Evolutionary conservation across 2,888 invertebrate species (phyloP).

Genomic region (Augiades crinisus): DNA sequence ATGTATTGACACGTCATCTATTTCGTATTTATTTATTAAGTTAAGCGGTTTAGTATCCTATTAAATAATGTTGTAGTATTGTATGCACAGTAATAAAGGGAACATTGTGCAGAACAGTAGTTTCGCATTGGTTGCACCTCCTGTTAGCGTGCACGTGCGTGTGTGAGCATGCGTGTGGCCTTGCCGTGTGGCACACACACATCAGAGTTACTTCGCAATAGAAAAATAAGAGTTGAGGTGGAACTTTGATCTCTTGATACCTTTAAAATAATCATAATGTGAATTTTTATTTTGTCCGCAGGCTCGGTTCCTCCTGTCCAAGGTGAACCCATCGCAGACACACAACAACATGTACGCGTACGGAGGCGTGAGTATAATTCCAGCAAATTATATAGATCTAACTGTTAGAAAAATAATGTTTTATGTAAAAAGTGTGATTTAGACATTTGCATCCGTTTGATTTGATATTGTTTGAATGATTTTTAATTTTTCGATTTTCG

Average conservation of each 20-base stretch:
- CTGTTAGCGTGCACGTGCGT: too few relatives aligned
- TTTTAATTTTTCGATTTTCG: not conserved
- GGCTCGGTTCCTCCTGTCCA: slow-evolving; percentile 98
- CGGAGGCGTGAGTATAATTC: slow-evolving; percentile 88
- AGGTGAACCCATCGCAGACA: slow-evolving; percentile 99
- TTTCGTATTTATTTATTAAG: too few relatives aligned
- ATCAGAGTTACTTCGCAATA: too few relatives aligned
- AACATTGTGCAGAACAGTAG: too few relatives aligned
- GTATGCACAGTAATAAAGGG: too few relatives aligned
- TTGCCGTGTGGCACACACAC: too few relatives aligned
- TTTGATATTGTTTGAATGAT: not conserved
- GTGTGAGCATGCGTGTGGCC: too few relatives aligned
- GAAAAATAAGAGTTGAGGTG: too few relatives aligned
- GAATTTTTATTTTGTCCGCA: slow-evolving; percentile 51
- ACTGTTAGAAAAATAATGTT: not conserved
- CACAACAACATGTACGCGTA: slow-evolving; percentile 99
- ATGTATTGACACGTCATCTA: too few relatives aligned
- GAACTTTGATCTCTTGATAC: not conserved
- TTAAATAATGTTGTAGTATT: too few relatives aligned
- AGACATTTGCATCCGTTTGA: not conserved
- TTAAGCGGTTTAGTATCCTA: too few relatives aligned
- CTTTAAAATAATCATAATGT: not conserved
- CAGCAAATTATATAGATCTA: slow-evolving; percentile 2
- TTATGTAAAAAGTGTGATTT: slow-evolving; percentile 5
- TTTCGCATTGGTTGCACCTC: too few relatives aligned